Evolutionary conservation across 2,113 vertebrate genomes (phyloP), one percentile per base, ranked within the genome.

Genomic region (Silurus meridionalis): DNA sequence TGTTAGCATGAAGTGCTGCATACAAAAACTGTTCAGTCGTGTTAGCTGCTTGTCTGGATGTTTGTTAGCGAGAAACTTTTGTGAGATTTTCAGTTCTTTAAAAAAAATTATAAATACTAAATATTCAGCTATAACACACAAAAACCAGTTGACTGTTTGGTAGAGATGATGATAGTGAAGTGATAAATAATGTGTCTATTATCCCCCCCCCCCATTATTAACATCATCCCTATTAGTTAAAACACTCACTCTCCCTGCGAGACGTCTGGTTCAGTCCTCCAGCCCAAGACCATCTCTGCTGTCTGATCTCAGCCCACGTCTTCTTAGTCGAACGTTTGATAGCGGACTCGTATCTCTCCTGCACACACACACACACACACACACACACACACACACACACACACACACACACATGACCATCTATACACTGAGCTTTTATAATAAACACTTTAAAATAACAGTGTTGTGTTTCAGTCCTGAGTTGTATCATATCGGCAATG

Each of bases 261-360:
- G 97, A 98, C 57, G 95, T 95, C 64, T 97, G 97, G 92, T 98
- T 97, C 83, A 99, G 94, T 74, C 97, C 97, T 0, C 98, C 97
- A 0, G 98, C 97, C 97, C 97, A 99, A 46, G 97, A 99, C 97
- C 97, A 99, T 86, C 97, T 94, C 94, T 99, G 97, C 92, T 98
- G 97, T 87, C 97, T 97, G 94, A 99, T 99, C 93, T 99, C 97
- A 0, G 98, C 96, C 98, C 98, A 99, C 0, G 97, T 98, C 94
- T 98, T 99, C 95, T 98, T 99, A 46, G 95, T 95, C 0, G 97
- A 97, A 86, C 97, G 93, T 93, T 97, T 98, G 88, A 99, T 97
- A 8, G 97, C 98, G 0, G 97, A 95, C 90, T 99, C 97, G 0
- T 99, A 99, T 89, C 97, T 95, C 88, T 98, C 96, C 98, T 99